Percentiles rank a stretch among this genome's conserved stretches.
These are phyloP conservation scores for Timema podura DNA, from an alignment of 2,888 invertebrate species.

Conservation along the genomic window DNA sequence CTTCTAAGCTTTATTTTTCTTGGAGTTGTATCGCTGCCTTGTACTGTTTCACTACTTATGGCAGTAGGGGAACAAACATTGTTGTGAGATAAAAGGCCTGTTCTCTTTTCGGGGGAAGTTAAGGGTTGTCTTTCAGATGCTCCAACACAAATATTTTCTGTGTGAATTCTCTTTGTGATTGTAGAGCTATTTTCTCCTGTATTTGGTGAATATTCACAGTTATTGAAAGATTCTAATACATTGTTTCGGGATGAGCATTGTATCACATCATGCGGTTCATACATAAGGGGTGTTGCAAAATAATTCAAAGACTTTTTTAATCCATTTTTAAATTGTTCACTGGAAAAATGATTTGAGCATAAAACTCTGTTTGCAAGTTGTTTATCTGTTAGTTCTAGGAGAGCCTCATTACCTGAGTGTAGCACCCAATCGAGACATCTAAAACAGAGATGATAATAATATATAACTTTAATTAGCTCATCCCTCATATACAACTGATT, in stretches of 20 bases:
- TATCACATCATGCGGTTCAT: too few relatives aligned
- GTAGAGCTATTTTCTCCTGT: not conserved
- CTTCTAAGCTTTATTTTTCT: not conserved
- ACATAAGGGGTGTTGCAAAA: slow-evolving; percentile 1
- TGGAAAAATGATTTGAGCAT: not conserved
- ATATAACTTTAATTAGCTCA: too few relatives aligned
- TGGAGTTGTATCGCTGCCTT: not conserved
- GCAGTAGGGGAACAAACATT: not conserved
- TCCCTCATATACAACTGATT: too few relatives aligned
- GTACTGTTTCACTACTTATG: not conserved
- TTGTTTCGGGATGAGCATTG: not conserved
- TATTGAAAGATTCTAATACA: too few relatives aligned
- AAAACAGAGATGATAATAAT: not conserved
- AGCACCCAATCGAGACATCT: slow-evolving; percentile 4
- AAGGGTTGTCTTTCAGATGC: too few relatives aligned
- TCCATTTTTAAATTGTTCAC: slow-evolving; percentile 8
- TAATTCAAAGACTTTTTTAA: slow-evolving; percentile 1
- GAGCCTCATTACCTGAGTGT: not conserved
- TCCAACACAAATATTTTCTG: too few relatives aligned
- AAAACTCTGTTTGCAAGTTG: not conserved
- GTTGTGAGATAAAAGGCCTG: not conserved
- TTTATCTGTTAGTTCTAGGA: slow-evolving; percentile 2
- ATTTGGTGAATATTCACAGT: not conserved
- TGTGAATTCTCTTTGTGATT: too few relatives aligned
- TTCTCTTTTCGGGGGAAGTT: not conserved